A percentile compares a stretch with the other conserved stretches of the same genome.
These are phyloP conservation scores for Sitobion miscanthi DNA, from an alignment of 1,140 invertebrate species.

Conservation along the genomic window DNA sequence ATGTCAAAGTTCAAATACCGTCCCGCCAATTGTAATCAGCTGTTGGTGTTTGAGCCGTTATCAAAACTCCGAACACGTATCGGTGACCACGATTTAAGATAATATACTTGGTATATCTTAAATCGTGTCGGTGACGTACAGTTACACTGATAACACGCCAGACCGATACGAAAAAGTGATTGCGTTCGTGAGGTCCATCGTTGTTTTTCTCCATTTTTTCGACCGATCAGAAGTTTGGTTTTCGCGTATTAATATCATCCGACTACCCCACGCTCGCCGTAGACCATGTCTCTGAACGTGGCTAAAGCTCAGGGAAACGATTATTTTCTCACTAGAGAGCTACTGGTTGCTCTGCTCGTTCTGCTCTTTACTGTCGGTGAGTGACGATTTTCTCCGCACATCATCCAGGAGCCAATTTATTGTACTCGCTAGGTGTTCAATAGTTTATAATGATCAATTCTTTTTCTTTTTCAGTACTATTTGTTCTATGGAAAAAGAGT, in stretches of 20 bases:
- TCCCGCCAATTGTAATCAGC: background rate
- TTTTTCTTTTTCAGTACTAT: constrained; percentile 63
- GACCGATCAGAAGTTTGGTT: background rate
- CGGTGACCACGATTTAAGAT: background rate
- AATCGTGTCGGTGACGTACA: background rate
- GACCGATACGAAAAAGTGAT: background rate
- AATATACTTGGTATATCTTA: too few species aligned
- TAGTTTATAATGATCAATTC: background rate
- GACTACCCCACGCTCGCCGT: background rate
- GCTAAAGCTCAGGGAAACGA: background rate
- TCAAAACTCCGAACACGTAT: background rate
- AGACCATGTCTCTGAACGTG: constrained; percentile 26
- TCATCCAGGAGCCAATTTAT: too few species aligned
- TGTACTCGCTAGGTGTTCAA: background rate
- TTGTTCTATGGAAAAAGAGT: constrained; percentile 67
- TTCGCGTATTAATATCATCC: background rate
- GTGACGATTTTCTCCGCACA: background rate
- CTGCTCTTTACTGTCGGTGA: constrained; percentile 5
- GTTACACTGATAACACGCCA: background rate
- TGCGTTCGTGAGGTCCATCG: background rate
- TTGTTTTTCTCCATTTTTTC: background rate
- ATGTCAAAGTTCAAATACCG: background rate
- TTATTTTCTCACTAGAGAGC: background rate
- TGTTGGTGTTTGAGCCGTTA: background rate
- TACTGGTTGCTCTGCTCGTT: background rate